These are phyloP conservation scores for Girardia tigrina DNA, from an alignment of 2,888 invertebrate species.

Conservation along the genomic window DNA sequence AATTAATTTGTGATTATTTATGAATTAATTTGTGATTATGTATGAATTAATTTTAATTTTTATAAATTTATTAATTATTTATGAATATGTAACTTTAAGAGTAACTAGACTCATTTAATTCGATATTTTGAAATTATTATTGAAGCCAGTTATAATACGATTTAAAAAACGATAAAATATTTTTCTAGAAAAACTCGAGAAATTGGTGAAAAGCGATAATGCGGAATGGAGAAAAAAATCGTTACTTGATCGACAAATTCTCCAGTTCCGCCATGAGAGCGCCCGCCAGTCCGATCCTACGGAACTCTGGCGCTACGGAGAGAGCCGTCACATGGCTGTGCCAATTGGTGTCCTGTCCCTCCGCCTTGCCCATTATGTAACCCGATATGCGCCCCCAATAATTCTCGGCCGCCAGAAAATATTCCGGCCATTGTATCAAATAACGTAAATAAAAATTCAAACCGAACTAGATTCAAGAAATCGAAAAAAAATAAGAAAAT, in stretches of 20 bases:
- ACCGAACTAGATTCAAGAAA: constrained; percentile 50
- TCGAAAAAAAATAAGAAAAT: constrained; percentile 35
- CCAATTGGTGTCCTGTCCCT: constrained; percentile 87
- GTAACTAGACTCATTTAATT: no score
- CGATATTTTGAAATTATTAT: no score
- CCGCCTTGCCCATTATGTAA: constrained; percentile 85
- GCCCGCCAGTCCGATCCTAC: constrained; percentile 77
- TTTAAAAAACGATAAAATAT: no score
- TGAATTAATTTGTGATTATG: no score
- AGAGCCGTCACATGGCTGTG: constrained; percentile 97
- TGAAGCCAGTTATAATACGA: no score
- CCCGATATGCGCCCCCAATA: constrained; percentile 51
- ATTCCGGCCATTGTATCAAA: constrained; percentile 93
- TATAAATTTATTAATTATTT: no score
- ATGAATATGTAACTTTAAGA: no score
- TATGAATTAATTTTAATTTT: no score
- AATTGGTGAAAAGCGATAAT: no score
- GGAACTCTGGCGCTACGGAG: constrained; percentile 82
- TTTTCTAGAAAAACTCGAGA: no score
- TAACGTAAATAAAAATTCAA: constrained; percentile 81
- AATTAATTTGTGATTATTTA: no score
- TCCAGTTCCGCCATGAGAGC: constrained; percentile 83
- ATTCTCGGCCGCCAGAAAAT: constrained; percentile 88
- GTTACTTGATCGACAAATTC: constrained; percentile 76
- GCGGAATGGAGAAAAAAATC: no score